Conservation (phyloP, 2,797 vertebrate genomes). For the Cyprinodon diabolis region DNA sequence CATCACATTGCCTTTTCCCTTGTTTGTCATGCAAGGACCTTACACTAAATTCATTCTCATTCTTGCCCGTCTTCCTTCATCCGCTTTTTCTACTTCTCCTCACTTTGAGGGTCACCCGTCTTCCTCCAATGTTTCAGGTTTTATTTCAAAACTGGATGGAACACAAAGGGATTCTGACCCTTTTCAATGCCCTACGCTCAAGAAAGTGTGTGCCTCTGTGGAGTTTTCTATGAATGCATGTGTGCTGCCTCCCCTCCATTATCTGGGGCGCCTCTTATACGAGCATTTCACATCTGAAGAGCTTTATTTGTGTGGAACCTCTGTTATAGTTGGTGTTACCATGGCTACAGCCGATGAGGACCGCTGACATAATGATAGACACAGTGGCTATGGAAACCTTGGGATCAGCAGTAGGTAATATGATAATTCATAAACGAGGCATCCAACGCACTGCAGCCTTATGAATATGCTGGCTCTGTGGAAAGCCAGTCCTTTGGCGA, state of each 20-base stretch:
- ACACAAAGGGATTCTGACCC: constrained; percentile 18
- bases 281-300: constrained; percentile 69
- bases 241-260: constrained; percentile 20
- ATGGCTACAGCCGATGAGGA: constrained; percentile 77
- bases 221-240: constrained; percentile 34
- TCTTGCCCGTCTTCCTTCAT: constrained; percentile 13
- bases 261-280: constrained; percentile 55
- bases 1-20: constrained; percentile 38
- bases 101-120: constrained; percentile 26
- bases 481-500: constrained; percentile 43
- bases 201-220: constrained; percentile 4
- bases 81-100: background rate
- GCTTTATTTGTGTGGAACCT: constrained; percentile 75
- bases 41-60: constrained; percentile 36
- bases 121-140: constrained; percentile 37
- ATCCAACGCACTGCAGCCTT: constrained; percentile 66
- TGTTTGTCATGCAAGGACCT: constrained; percentile 51
- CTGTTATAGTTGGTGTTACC: constrained; percentile 76
- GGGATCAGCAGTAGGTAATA: constrained; percentile 76
- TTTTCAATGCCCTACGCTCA: constrained; percentile 12
- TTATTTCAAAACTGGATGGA: constrained; percentile 67
- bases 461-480: constrained; percentile 59
- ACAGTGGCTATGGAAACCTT: constrained; percentile 79
- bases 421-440: constrained; percentile 73
- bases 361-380: constrained; percentile 82